Evolutionary conservation across 2,113 vertebrate species (phyloP).

Genomic region (Malaclemys terrapin): DNA sequence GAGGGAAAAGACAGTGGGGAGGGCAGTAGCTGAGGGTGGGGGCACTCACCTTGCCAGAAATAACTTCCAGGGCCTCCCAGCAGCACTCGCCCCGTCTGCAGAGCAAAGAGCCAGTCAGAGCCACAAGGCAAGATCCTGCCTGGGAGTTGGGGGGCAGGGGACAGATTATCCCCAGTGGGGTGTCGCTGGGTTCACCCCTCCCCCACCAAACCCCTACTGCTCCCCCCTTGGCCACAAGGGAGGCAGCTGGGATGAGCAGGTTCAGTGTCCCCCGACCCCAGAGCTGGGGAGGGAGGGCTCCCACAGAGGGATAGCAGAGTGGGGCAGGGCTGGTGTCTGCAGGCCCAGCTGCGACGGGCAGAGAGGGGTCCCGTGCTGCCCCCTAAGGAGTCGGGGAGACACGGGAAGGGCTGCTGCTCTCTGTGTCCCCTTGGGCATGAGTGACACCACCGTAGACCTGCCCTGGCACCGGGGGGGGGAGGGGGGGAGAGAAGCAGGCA

Average conservation of each 20-base stretch:
- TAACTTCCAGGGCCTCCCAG: conserved; percentile 93
- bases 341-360: neutral
- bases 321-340: neutral
- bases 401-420: neutral
- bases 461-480: neutral
- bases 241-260: neutral
- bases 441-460: neutral
- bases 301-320: neutral
- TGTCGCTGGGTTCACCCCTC: neutral
- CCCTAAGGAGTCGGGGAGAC: neutral
- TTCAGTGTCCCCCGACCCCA: neutral
- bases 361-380: neutral
- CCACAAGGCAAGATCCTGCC: neutral
- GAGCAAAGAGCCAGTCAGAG: neutral
- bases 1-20: neutral
- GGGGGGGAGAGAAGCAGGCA: neutral
- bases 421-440: too few species aligned
- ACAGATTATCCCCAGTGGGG: too few species aligned
- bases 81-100: conserved; percentile 89
- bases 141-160: too few species aligned
- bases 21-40: neutral
- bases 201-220: neutral
- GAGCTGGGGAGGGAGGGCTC: neutral
- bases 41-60: conserved; percentile 90
- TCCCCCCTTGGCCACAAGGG: neutral